These are phyloP conservation scores for Grammomys surdaster DNA, from an alignment of 2,113 vertebrate species.

Conservation along the genomic window DNA sequence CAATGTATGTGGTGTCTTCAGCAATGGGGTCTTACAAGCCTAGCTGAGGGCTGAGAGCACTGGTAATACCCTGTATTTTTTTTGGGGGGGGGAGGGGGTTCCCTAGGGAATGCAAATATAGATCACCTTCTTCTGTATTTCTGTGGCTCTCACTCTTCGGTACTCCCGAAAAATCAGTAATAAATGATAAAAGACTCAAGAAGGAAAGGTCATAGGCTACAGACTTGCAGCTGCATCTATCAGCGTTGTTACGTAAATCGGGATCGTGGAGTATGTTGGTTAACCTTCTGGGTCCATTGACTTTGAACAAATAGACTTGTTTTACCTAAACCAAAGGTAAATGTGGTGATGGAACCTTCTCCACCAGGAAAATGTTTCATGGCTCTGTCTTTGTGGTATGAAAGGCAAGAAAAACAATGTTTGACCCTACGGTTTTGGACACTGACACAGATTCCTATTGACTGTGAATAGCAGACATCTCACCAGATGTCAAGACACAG, in stretches of 20 bases:
- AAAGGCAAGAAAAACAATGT: slow-evolving; percentile 49
- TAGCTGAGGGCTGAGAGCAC: background rate
- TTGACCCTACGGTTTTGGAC: slow-evolving; percentile 11
- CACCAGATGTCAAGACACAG: background rate
- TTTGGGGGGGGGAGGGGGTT: too few species aligned
- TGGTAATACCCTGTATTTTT: too few species aligned
- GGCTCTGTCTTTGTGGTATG: slow-evolving; percentile 56
- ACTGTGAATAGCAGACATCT: background rate
- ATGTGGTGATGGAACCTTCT: slow-evolving; percentile 63
- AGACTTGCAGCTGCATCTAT: background rate
- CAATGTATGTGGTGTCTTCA: background rate
- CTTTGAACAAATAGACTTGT: slow-evolving; percentile 69
- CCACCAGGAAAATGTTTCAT: slow-evolving; percentile 48
- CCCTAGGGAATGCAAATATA: background rate
- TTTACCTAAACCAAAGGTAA: slow-evolving; percentile 58
- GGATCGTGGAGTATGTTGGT: background rate
- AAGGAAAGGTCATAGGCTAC: background rate
- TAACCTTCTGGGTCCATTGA: slow-evolving; percentile 50
- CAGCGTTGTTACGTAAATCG: background rate
- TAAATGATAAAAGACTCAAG: background rate
- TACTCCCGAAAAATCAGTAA: background rate
- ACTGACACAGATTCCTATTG: background rate
- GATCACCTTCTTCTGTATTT: background rate
- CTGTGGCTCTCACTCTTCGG: background rate
- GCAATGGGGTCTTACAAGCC: background rate